Base-by-base conservation (phyloP, 2,888 invertebrate genomes). In the Ischnura elegans region DNA sequence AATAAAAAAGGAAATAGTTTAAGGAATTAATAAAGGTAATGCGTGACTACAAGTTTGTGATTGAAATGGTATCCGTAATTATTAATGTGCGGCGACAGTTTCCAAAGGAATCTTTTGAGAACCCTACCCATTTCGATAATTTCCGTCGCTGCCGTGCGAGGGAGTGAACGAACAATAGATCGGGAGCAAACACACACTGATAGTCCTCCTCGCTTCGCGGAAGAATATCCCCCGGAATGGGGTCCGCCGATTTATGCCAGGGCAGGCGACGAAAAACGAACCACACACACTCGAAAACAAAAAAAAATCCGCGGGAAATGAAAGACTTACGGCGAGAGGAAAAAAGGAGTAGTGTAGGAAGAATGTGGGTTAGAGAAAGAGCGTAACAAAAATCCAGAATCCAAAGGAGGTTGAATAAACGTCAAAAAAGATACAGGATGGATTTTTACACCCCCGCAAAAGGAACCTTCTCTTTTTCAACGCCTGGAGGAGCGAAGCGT, bases 361-460 rank as follows among this genome's bases (percentile, higher is more conserved):
- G 76, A 76, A 76, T 76, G 76, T 76, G 76, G 76, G 76, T 76
- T 86, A 86, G 86, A 86, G 46, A 86, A 43, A n/a, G 86, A 86
- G 46, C 8, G 43, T 86, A 45, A 86, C 13, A 46, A 86, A 86
- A 46, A 46, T n/a, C 45, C 51, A 25, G 46, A 46, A 86, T 86
- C 25, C 43, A 46, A 10, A 46, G 25, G 86, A 36, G 86, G 46
- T n/a, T 45, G 46, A 86, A 46, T 86, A 43, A 76, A 76, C 36
- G 29, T n/a, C 76, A 13, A 0, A 19, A 36, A 76, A 16, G 76
- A 36, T 2, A 51, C 2, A 19, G 13, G 76, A 76, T 36, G 76
- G 36, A 13, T 4, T 76, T 36, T 76, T 61, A 10, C 76, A 51
- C 51, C 51, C 51, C 51, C 51, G 51, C 51, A 8, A 47, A 5